Evolutionary conservation across 2,797 vertebrate genomes (phyloP).

Genomic region (Cynodonichthys magdalenae): DNA sequence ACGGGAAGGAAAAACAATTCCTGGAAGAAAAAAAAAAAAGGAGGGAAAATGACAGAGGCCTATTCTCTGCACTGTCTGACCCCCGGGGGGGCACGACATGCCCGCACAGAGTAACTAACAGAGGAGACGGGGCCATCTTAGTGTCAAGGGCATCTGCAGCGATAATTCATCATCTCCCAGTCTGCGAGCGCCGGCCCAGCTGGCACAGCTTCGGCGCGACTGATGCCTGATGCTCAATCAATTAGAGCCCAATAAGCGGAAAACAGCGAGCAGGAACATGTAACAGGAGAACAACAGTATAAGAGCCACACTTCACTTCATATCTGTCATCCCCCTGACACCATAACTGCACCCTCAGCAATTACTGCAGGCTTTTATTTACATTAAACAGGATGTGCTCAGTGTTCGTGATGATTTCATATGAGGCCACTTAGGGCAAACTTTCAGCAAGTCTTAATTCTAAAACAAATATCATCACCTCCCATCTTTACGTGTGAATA

Average conservation of each 20-base stretch:
- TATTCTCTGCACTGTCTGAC: conserved; percentile 44
- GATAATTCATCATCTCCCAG: conserved; percentile 35
- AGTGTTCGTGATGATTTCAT: conserved; percentile 28
- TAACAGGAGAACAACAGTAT: conserved; percentile 8
- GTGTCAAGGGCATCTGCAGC: conserved; percentile 12
- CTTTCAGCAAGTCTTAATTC: conserved; percentile 49
- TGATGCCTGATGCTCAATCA: conserved; percentile 28
- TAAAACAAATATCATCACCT: conserved; percentile 45
- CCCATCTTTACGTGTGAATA: conserved; percentile 36
- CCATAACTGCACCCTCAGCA: conserved; percentile 17
- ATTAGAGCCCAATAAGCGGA: conserved; percentile 27
- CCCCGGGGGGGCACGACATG: conserved; percentile 34
- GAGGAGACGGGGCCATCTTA: conserved; percentile 19
- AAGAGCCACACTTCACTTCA: conserved; percentile 18
- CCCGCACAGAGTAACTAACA: conserved; percentile 47
- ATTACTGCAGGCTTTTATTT: conserved; percentile 32
- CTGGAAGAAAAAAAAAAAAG: conserved; percentile 51
- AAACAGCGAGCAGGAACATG: conserved; percentile 4
- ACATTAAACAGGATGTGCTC: conserved; percentile 42
- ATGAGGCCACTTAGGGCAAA: conserved; percentile 42
- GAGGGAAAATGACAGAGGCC: conserved; percentile 56
- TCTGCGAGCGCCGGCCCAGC: conserved; percentile 33
- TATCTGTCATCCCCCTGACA: conserved; percentile 19
- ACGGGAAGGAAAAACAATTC: conserved; percentile 61
- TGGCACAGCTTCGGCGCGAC: conserved; percentile 42